Evolutionary conservation across 2,888 invertebrate genomes (phyloP).

Genomic region (Leptinotarsa tumamoca): DNA sequence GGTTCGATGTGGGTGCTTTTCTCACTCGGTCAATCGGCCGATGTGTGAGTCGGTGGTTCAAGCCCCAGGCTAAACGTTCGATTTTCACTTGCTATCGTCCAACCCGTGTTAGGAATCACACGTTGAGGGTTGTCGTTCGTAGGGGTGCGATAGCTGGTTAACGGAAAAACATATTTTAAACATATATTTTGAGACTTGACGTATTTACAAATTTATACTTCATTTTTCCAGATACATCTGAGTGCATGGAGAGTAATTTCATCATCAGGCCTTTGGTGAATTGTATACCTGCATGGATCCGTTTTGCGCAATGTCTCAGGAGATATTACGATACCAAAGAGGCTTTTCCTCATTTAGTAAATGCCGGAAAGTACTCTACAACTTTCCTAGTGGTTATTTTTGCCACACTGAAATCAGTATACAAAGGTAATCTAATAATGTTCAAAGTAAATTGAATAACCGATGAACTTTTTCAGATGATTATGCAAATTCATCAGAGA

Average conservation of each 20-base stretch:
- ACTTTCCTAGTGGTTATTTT: slow-evolving; percentile 80
- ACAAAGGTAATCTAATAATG: slow-evolving; percentile 57
- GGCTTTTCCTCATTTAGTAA: slow-evolving; percentile 84
- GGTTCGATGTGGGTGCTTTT: too few species aligned
- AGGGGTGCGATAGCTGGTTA: too few species aligned
- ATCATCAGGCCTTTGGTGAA: slow-evolving; percentile 75
- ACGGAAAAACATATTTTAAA: too few species aligned
- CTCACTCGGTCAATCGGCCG: too few species aligned
- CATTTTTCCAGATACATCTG: slow-evolving; percentile 64
- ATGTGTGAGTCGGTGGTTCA: too few species aligned
- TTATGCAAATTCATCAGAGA: slow-evolving; percentile 68
- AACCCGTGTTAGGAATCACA: too few species aligned
- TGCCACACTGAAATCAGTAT: slow-evolving; percentile 62
- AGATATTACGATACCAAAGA: slow-evolving; percentile 85
- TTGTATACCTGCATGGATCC: slow-evolving; percentile 86
- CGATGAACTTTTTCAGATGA: slow-evolving; percentile 60
- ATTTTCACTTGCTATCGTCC: too few species aligned
- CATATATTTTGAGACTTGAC: too few species aligned
- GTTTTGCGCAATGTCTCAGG: slow-evolving; percentile 86
- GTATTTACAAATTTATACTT: neutral
- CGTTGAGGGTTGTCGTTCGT: too few species aligned
- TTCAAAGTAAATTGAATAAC: neutral
- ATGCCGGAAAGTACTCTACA: slow-evolving; percentile 85
- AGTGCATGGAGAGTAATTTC: slow-evolving; percentile 68
- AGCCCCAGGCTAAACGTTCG: too few species aligned